Evolutionary conservation across 30 jellyfish, hydroid and myxozoan species (phyloP).

Genomic region (Sanderia malayensis): DNA sequence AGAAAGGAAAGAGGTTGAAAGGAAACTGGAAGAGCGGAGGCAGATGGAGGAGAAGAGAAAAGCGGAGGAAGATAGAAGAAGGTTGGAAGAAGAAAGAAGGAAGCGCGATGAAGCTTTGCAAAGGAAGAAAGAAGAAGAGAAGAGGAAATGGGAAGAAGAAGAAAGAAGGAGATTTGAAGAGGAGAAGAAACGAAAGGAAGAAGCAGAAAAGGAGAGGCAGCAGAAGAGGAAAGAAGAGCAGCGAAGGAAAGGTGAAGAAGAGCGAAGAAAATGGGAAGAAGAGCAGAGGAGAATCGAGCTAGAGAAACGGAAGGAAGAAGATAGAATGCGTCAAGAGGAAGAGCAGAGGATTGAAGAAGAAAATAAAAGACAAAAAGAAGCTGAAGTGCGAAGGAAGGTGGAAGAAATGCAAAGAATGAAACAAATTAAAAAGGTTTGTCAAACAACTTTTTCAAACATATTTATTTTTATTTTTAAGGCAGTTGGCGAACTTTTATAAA

Average conservation of each 20-base stretch:
- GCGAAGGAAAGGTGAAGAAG: slow-evolving; percentile 41
- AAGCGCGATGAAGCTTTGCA: slow-evolving; percentile 12
- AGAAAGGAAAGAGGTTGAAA: slow-evolving; percentile 14
- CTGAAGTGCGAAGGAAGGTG: slow-evolving; percentile 54
- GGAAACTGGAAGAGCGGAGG: slow-evolving; percentile 29
- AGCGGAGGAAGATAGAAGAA: slow-evolving; percentile 16
- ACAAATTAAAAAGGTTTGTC: slow-evolving; percentile 60
- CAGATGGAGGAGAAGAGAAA: neutral
- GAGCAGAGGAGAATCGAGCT: slow-evolving; percentile 31
- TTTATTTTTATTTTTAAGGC: too few relatives aligned
- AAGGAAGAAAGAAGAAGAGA: slow-evolving; percentile 22
- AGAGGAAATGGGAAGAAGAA: neutral
- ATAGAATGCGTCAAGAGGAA: slow-evolving; percentile 25
- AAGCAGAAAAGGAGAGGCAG: slow-evolving; percentile 6
- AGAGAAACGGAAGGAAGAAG: slow-evolving; percentile 17
- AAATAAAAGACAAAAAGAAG: slow-evolving; percentile 12
- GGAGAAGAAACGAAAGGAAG: slow-evolving; percentile 43
- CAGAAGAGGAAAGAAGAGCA: slow-evolving; percentile 46
- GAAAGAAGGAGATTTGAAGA: slow-evolving; percentile 40
- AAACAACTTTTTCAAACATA: too few relatives aligned
- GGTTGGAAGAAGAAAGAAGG: slow-evolving; percentile 32
- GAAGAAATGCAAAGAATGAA: slow-evolving; percentile 85
- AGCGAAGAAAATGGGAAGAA: slow-evolving; percentile 56
- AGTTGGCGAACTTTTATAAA: too few relatives aligned
- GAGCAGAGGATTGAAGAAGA: slow-evolving; percentile 29